A percentile compares a stretch with the other conserved stretches of the same genome.
phyloP scores from a whole-genome alignment of 2,888 invertebrate species.

The Aleiodes testaceus region DNA sequence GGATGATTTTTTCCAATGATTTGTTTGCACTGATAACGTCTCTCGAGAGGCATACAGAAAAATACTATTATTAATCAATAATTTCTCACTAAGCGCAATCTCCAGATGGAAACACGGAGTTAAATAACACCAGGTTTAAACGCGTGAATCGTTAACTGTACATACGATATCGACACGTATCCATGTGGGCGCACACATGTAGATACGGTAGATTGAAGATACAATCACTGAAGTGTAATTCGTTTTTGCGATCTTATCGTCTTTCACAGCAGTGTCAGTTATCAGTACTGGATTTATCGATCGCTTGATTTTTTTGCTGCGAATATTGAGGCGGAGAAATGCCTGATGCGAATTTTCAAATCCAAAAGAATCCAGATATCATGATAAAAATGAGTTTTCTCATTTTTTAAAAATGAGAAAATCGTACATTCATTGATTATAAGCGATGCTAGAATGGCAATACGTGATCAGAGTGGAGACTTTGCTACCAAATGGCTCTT shows the following conservation, averaged over 20 bases:
- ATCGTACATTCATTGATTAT: conserved; percentile 10
- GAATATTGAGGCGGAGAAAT: background rate
- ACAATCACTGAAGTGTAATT: conserved; percentile 43
- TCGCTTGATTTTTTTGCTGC: conserved; percentile 11
- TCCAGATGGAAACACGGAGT: too few relatives aligned
- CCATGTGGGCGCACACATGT: conserved; percentile 13
- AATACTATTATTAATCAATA: conserved; percentile 14
- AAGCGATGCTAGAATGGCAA: conserved; percentile 8
- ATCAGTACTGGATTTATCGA: conserved; percentile 45
- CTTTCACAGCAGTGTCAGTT: conserved; percentile 38
- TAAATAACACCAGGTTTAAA: conserved; percentile 11
- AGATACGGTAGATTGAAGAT: conserved; percentile 25
- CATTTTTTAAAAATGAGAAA: background rate
- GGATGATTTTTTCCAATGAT: background rate
- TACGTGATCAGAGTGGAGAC: conserved; percentile 43
- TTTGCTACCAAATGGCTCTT: conserved; percentile 48
- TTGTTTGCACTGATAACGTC: conserved; percentile 13
- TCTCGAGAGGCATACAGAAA: background rate
- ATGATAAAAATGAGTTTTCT: too few relatives aligned
- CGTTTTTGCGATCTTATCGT: conserved; percentile 47
- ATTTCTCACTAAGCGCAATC: conserved; percentile 19
- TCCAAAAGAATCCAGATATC: background rate
- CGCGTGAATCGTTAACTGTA: background rate
- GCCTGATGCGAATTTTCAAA: conserved; percentile 7
- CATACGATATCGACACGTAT: conserved; percentile 10